Evolutionary conservation across 2,888 invertebrate species (phyloP).

Genomic region (Volucella inanis): DNA sequence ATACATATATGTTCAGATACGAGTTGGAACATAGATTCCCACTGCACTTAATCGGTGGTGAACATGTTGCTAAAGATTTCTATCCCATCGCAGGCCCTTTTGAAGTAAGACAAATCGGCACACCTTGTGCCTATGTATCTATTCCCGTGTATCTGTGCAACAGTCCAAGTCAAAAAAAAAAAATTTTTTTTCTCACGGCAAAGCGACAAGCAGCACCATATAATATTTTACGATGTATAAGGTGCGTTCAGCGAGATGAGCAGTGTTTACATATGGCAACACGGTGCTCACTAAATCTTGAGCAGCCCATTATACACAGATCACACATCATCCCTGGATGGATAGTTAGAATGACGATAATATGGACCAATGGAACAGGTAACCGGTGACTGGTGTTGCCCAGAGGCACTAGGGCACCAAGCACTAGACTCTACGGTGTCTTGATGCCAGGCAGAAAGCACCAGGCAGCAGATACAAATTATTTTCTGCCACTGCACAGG

Average conservation of each 20-base stretch:
- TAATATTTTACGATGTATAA: slow-evolving; percentile 50
- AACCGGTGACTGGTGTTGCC: slow-evolving; percentile 30
- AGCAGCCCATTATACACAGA: slow-evolving; percentile 60
- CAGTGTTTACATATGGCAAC: slow-evolving; percentile 36
- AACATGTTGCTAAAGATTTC: slow-evolving; percentile 51
- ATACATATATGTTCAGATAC: slow-evolving; percentile 2
- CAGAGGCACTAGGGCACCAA: slow-evolving; percentile 41
- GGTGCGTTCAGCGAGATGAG: slow-evolving; percentile 41
- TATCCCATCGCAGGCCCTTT: slow-evolving; percentile 60
- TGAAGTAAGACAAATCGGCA: slow-evolving; percentile 50
- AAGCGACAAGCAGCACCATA: slow-evolving; percentile 47
- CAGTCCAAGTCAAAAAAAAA: background rate
- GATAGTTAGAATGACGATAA: slow-evolving; percentile 20
- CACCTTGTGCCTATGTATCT: slow-evolving; percentile 8
- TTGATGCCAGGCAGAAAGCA: background rate
- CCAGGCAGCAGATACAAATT: too few species aligned
- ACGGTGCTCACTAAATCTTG: background rate
- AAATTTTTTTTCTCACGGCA: slow-evolving; percentile 67
- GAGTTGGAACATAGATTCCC: slow-evolving; percentile 51
- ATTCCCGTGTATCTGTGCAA: background rate
- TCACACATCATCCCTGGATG: slow-evolving; percentile 52
- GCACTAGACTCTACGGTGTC: too few species aligned
- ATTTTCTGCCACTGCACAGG: background rate
- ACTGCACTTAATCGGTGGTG: slow-evolving; percentile 58
- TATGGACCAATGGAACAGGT: slow-evolving; percentile 57